These are phyloP conservation scores for Dryobates pubescens DNA, from an alignment of 2,797 vertebrate genomes.

Conservation along the genomic window DNA sequence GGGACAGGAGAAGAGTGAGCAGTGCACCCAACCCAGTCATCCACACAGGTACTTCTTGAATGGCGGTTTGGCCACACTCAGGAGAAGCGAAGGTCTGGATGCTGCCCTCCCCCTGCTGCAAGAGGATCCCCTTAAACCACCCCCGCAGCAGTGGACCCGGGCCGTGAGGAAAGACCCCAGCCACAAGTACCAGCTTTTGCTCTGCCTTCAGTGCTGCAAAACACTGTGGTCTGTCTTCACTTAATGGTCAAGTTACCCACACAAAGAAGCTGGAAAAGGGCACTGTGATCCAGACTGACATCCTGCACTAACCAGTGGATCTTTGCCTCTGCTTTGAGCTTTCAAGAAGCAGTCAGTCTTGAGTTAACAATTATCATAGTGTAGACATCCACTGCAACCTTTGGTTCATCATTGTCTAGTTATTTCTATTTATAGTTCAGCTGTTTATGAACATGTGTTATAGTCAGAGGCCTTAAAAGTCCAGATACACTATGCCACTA, in stretches of 20 bases:
- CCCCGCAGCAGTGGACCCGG: not conserved
- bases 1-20: not conserved
- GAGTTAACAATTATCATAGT: not conserved
- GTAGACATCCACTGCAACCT: not conserved
- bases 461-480: not conserved
- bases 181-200: not conserved
- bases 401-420: slow-evolving; percentile 24
- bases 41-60: not conserved
- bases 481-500: not conserved
- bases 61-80: not conserved
- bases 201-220: not conserved
- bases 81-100: not conserved
- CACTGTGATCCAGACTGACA: not conserved
- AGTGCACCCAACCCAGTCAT: too few relatives aligned
- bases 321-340: not conserved
- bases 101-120: not conserved
- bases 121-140: not conserved
- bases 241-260: not conserved
- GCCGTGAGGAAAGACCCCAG: not conserved
- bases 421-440: slow-evolving; percentile 42
- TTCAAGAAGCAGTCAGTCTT: not conserved
- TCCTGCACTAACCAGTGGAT: not conserved
- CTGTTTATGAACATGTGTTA: not conserved
- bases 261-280: not conserved
- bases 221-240: not conserved